These are phyloP conservation scores for Dascyllus trimaculatus DNA, from an alignment of 2,113 vertebrate species.

Conservation along the genomic window DNA sequence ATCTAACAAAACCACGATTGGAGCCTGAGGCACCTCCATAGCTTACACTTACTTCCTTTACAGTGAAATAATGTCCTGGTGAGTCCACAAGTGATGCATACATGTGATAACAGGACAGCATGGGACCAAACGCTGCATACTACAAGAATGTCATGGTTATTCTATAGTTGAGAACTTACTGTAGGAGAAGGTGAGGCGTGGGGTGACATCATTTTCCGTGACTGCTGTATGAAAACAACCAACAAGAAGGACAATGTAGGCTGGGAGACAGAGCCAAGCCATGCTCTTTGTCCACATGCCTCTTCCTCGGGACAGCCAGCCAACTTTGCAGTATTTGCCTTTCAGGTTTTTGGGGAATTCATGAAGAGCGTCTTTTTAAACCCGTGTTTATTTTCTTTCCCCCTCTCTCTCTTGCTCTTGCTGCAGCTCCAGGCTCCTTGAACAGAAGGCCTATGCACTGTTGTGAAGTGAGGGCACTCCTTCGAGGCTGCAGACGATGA, in stretches of 20 bases:
- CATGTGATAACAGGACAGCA: not conserved
- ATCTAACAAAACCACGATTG: conserved; percentile 23
- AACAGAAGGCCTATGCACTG: conserved; percentile 33
- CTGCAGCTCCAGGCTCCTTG: conserved; percentile 45
- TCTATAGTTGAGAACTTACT: conserved; percentile 75
- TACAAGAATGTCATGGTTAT: not conserved
- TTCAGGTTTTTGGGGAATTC: conserved; percentile 76
- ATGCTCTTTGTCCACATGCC: conserved; percentile 71
- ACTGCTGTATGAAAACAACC: conserved; percentile 52
- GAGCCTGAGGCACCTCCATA: conserved; percentile 39
- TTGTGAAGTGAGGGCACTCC: conserved; percentile 31
- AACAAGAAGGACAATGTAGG: conserved; percentile 63
- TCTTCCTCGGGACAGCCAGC: conserved; percentile 49
- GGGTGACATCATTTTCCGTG: conserved; percentile 82
- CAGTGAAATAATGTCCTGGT: conserved; percentile 7
- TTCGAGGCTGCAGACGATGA: conserved; percentile 27
- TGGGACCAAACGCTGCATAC: not conserved
- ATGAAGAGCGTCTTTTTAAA: conserved; percentile 67
- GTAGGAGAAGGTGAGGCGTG: conserved; percentile 84
- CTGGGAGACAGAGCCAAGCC: conserved; percentile 66
- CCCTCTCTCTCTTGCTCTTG: not conserved
- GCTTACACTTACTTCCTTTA: conserved; percentile 46
- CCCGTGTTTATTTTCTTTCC: conserved; percentile 21
- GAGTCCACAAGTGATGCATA: conserved; percentile 23
- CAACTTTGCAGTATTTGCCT: conserved; percentile 62